Base-by-base conservation (phyloP, 2,888 invertebrate genomes). In the Baccha elongata region DNA sequence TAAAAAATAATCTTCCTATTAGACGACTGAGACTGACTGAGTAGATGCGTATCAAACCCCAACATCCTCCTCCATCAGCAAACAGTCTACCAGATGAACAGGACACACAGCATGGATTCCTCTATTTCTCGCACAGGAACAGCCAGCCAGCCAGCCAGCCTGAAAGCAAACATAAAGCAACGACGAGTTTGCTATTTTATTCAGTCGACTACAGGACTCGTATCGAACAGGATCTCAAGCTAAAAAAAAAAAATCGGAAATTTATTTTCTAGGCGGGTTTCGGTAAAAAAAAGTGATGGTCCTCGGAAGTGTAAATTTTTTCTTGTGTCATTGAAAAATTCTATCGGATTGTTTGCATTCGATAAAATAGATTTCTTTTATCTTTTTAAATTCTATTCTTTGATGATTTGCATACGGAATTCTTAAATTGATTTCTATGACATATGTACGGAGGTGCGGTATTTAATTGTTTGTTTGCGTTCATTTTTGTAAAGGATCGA, bases 161-260 rank as follows among this genome's bases (percentile, higher is more conserved):
- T 60, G 60, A 44, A 29, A 13, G 26, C 60, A 26, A 73, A 73
- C 79, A 79, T 85, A 85, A 85, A 83, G 60, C 65, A 50, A 71
- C 44, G 79, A 79, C 15, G 67, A 60, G 50, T 60, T 73, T 73
- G 35, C 55, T 78, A 71, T 68, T 80, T 62, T 58, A 74, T 69
- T 85, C 85, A 86, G 86, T 86, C 71, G 53, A 71, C 84, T 64
- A 73, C 81, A 85, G 85, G 84, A 84, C 74, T 78, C 68, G 67
- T 42, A 68, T 32, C 68, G 83, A 64, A 78, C 5, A 78, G 72
- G 64, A 68, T 73, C 62, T 17, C n/a, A 62, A 21, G 23, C 19
- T n/a, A 6, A 32, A 26, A 2, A 29, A 8, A 40, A 21, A 10
- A 32, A 40, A 19, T 11, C 40, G 40, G 23, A 35, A 40, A 37